phyloP scores from a whole-genome alignment of 2,888 invertebrate genomes.

The Catocala sponsa region DNA sequence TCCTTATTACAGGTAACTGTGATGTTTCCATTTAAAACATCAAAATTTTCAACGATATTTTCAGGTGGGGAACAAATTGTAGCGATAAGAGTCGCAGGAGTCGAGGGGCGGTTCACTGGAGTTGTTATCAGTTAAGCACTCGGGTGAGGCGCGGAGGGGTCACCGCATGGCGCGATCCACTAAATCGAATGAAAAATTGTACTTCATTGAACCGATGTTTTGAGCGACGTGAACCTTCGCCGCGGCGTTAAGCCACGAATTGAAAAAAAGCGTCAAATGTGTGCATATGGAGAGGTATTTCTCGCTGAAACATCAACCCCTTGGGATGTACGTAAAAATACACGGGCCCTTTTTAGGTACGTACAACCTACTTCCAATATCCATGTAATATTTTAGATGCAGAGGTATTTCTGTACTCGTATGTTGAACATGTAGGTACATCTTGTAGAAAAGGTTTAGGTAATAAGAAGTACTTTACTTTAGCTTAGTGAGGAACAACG shows the following conservation, averaged over 20 bases:
- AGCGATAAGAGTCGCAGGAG: constrained; percentile 72
- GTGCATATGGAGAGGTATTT: constrained; percentile 40
- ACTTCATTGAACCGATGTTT: constrained; percentile 37
- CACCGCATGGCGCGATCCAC: constrained; percentile 18
- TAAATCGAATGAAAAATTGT: constrained; percentile 41
- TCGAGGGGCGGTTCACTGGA: constrained; percentile 77
- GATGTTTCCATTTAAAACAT: constrained; percentile 65
- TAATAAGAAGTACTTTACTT: constrained; percentile 18
- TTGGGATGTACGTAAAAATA: constrained; percentile 45
- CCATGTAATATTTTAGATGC: constrained; percentile 41
- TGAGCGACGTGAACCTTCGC: constrained; percentile 16
- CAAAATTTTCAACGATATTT: constrained; percentile 78
- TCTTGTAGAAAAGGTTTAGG: constrained; percentile 16
- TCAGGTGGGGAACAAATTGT: constrained; percentile 73
- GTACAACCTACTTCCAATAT: constrained; percentile 48
- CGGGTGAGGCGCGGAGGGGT: constrained; percentile 25
- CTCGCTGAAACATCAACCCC: constrained; percentile 41
- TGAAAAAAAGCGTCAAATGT: constrained; percentile 28
- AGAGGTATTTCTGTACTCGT: constrained; percentile 25
- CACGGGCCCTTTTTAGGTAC: constrained; percentile 34
- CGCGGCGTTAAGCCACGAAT: constrained; percentile 31
- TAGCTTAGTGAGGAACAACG: constrained; percentile 15
- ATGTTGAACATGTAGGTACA: constrained; percentile 14
- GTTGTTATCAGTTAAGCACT: constrained; percentile 76
- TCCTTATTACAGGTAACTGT: constrained; percentile 54